Evolutionary conservation across 1,140 invertebrate genomes (phyloP), one percentile per base, ranked within the genome.

Genomic region (Drosophila teissieri): DNA sequence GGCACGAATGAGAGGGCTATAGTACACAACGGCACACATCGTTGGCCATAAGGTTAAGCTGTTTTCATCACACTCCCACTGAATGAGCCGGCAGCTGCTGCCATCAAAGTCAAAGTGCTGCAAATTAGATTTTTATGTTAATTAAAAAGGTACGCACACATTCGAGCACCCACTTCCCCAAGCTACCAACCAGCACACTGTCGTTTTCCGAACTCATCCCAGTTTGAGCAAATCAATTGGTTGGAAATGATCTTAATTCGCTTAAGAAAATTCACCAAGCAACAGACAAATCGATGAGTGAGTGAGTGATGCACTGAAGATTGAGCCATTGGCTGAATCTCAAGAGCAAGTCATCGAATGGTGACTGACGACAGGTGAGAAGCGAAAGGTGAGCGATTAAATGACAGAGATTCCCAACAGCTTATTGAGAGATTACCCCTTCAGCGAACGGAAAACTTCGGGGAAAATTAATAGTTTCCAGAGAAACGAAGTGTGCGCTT

Each of bases 41-140:
- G 84, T 88, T 88, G 84, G 83, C 72, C 83, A 88, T 88, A 88
- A 88, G 83, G 83, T 88, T 88, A 88, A 88, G 83, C 84, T 88
- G 79, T 88, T 88, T 89, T 88, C 84, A 88, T 89, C 63, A 46
- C 55, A 56, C 55, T 49, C 37, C 42, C 60, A 46, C 24, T 40
- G 44, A 22, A 49, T 60, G 46, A 67, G 36, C 3, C 40, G 39
- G 17, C 58, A 56, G 72, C 72, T 74, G 72, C 55, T 36, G 58
- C 40, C 56, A 44, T 70, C 74, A 78, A 60, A 75, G 54, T 72
- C 54, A 68, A 82, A 86, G 80, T 79, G 84, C 76, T 77, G 79
- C 84, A 88, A 88, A 88, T 88, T 83, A 83, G 83, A 88, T 88
- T 88, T 88, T 88, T 88, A 88, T 88, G 83, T 89, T 88, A 88